A percentile compares a stretch with the other conserved stretches of the same genome.
Conservation (phyloP, 2,888 invertebrate species). For the Vannuccia rotundouncinata region DNA sequence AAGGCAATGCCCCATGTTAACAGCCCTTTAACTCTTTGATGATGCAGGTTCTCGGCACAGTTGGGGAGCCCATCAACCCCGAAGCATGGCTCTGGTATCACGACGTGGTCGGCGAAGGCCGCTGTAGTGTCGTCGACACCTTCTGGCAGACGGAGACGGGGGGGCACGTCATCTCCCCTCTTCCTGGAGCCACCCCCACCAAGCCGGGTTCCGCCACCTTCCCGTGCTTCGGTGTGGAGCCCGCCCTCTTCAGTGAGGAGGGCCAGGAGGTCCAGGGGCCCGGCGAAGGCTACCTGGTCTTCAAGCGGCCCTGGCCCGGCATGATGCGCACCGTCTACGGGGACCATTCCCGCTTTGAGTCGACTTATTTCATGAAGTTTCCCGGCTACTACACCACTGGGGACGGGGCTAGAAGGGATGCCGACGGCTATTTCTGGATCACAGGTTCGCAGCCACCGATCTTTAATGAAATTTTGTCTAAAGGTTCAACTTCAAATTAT, state of each 20-base stretch:
- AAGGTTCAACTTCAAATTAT: too few relatives aligned
- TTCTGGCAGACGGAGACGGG: constrained; percentile 99
- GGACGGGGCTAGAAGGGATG: constrained; percentile 83
- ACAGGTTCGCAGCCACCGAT: constrained; percentile 65
- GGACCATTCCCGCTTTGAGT: constrained; percentile 66
- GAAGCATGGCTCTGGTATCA: constrained; percentile 97
- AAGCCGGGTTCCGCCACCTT: constrained; percentile 96
- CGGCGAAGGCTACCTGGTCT: constrained; percentile 86
- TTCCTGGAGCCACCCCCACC: constrained; percentile 90
- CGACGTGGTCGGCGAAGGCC: constrained; percentile 56
- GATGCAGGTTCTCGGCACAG: constrained; percentile 75
- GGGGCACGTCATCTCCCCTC: constrained; percentile 86
- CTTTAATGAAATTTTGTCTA: too few relatives aligned
- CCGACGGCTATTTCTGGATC: constrained; percentile 90
- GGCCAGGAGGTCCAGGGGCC: constrained; percentile 64
- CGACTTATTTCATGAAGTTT: constrained; percentile 41
- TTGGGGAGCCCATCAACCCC: constrained; percentile 96
- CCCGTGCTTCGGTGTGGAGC: constrained; percentile 93
- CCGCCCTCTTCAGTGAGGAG: constrained; percentile 76
- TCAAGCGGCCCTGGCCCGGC: constrained; percentile 91
- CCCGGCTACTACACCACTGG: constrained; percentile 95
- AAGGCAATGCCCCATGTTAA: not conserved
- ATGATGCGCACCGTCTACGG: constrained; percentile 90
- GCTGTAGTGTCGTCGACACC: constrained; percentile 82
- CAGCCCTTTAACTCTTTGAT: not conserved